Evolutionary conservation across 2,888 invertebrate species (phyloP), one percentile per base, ranked within the genome.

Genomic region (Drosophila nigricruria): DNA sequence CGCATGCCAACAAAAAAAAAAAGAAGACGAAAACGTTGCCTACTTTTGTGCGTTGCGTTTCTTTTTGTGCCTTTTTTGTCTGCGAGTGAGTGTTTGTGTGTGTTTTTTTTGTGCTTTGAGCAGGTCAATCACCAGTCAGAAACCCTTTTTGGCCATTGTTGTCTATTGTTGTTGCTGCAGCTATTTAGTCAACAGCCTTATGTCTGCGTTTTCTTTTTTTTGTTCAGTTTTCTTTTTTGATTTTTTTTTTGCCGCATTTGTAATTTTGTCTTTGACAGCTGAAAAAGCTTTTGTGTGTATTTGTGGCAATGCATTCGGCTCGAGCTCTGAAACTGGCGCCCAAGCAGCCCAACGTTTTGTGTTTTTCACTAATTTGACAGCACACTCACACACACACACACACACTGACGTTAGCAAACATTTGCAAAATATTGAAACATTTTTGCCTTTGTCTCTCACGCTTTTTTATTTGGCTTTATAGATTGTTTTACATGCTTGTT

Each of bases 261-360:
- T 71, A 73, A 81, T 71, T 69, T 83, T 76, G 65, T 70, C 81
- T 85, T 86, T 86, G 89, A 88, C 81, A 83, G 78, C 65, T 74
- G 60, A 70, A 80, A 83, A 63, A 53, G 65, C 69, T 72, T 70
- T 72, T 73, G 65, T 73, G 53, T 71, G 58, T 84, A 70, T 56
- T 65, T 80, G 71, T 73, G 74, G 58, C 74, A 85, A 64, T 80
- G 83, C 82, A 88, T 64, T 75, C 65, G 57, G 71, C 59, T 45
- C 43, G 34, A 43, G 27, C 40, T 20, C 47, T 27, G 34, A 43
- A 43, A 32, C 54, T 18, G 43, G 49, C 50, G 34, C 34, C 32
- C 34, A 47, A 38, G 42, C 66, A 40, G 32, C 62, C 62, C 56
- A 58, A 59, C 52, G 61, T 56, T 79, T 70, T 84, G 70, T 70